phyloP scores from a whole-genome alignment of 2,113 vertebrate genomes.

The Protomyctophum bolini region DNA sequence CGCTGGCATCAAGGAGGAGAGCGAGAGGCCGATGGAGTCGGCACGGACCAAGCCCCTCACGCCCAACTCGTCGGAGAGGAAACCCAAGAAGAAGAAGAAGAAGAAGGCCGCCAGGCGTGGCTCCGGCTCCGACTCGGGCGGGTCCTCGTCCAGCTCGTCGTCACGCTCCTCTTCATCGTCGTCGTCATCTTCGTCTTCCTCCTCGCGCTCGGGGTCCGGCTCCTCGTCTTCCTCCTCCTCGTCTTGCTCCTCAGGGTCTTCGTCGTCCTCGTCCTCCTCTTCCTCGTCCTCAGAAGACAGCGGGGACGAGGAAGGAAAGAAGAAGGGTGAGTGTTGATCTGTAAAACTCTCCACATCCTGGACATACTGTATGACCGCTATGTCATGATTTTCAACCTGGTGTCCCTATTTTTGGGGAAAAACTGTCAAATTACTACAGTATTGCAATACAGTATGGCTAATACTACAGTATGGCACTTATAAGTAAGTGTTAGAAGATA shows the following conservation, averaged over 20 bases:
- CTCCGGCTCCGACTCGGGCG: conserved; percentile 88
- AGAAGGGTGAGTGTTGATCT: conserved; percentile 68
- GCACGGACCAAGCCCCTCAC: conserved; percentile 94
- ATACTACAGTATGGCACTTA: too few relatives aligned
- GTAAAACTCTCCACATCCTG: neutral
- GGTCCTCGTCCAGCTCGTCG: conserved; percentile 84
- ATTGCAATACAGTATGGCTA: too few relatives aligned
- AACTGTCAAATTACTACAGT: too few relatives aligned
- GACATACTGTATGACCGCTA: neutral
- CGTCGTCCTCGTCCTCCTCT: conserved; percentile 90
- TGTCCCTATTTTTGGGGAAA: too few relatives aligned
- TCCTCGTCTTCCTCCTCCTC: conserved; percentile 89
- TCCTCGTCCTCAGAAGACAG: conserved; percentile 94
- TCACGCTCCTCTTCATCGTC: conserved; percentile 94
- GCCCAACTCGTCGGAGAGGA: conserved; percentile 90
- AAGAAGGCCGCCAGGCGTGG: conserved; percentile 73
- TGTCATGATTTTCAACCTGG: neutral
- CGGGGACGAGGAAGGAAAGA: conserved; percentile 85
- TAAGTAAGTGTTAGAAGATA: too few relatives aligned
- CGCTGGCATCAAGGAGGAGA: conserved; percentile 53
- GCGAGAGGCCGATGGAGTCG: conserved; percentile 88
- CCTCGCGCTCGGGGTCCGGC: conserved; percentile 81
- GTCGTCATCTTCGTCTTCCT: conserved; percentile 92
- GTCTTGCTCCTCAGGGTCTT: conserved; percentile 91
- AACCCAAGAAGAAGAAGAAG: conserved; percentile 82